phyloP scores from a whole-genome alignment of 2,113 vertebrate species.

The Microtus pennsylvanicus region DNA sequence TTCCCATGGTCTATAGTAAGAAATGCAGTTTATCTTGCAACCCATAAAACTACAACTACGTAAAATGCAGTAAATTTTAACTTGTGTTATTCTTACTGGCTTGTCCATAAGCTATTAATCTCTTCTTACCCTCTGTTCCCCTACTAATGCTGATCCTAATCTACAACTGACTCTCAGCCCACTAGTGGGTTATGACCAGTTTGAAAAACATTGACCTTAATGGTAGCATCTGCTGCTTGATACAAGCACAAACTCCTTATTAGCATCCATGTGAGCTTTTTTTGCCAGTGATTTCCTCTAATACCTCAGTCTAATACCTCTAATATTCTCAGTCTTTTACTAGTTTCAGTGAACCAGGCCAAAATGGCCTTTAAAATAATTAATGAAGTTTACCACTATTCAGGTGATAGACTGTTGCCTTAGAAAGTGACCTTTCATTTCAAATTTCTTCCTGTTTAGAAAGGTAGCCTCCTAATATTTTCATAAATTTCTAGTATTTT shows the following conservation, averaged over 20 bases:
- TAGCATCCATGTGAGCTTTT: not conserved
- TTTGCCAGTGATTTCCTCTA: slow-evolving; percentile 3
- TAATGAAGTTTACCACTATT: slow-evolving; percentile 45
- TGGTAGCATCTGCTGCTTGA: not conserved
- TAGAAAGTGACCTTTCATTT: slow-evolving; percentile 57
- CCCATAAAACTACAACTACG: not conserved
- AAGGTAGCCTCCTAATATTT: slow-evolving; percentile 43
- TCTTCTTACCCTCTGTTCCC: not conserved
- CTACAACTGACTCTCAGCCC: not conserved
- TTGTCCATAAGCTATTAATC: not conserved
- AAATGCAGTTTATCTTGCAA: slow-evolving; percentile 24
- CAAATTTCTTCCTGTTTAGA: slow-evolving; percentile 34
- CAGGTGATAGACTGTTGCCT: slow-evolving; percentile 7
- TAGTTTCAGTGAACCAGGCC: not conserved
- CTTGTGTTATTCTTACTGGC: not conserved
- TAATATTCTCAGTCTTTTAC: not conserved
- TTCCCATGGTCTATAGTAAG: not conserved
- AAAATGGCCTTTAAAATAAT: slow-evolving; percentile 45
- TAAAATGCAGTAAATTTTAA: slow-evolving; percentile 1
- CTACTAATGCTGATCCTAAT: not conserved
- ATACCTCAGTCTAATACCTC: not conserved
- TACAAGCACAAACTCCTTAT: slow-evolving; percentile 1
- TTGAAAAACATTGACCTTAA: slow-evolving; percentile 45
- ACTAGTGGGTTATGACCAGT: not conserved
- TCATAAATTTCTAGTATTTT: slow-evolving; percentile 58